Evolutionary conservation across 2,113 vertebrate species (phyloP).

Genomic region (Clarias gariepinus): DNA sequence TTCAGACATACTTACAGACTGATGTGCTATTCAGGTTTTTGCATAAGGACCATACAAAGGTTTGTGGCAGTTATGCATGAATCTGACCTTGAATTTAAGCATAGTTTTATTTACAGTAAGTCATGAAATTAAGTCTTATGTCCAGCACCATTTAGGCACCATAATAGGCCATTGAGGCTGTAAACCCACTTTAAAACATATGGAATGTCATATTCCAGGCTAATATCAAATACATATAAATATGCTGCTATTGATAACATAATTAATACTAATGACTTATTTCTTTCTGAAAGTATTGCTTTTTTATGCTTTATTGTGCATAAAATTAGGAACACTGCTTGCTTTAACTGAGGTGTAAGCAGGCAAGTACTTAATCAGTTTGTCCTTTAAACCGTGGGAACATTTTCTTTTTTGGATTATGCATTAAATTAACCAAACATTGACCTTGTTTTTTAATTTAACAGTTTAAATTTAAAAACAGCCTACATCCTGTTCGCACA

Average conservation of each 20-base stretch:
- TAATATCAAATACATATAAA: neutral
- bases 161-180: neutral
- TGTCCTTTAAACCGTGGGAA: neutral
- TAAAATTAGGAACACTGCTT: neutral
- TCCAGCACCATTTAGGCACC: neutral
- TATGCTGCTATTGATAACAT: neutral
- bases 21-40: neutral
- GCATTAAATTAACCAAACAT: neutral
- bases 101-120: neutral
- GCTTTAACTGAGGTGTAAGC: neutral
- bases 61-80: neutral
- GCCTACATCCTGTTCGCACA: neutral
- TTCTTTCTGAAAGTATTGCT: neutral
- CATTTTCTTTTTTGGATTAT: neutral
- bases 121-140: neutral
- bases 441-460: neutral
- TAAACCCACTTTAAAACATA: neutral
- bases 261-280: neutral
- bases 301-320: neutral
- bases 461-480: neutral
- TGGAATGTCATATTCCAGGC: no score
- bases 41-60: neutral
- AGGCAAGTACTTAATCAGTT: neutral
- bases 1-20: neutral
- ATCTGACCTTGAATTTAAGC: neutral